These are phyloP conservation scores for Dendrophyllia cribrosa DNA, from an alignment of 64 coral and sea anemone species.

Conservation along the genomic window DNA sequence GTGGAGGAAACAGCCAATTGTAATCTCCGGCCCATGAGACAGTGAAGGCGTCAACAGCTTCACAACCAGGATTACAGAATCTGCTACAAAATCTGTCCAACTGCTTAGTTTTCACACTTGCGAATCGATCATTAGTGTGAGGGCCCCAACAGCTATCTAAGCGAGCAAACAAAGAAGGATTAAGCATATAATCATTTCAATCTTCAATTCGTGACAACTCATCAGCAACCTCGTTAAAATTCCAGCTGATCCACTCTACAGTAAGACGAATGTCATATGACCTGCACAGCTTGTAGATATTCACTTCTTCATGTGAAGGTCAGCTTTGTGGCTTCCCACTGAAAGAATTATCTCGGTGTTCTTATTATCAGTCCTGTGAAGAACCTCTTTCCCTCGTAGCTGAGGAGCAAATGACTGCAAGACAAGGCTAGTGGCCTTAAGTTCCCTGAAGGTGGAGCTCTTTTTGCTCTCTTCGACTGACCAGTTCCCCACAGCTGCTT, in stretches of 20 bases:
- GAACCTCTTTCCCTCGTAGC: background rate
- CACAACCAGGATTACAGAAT: constrained; percentile 42
- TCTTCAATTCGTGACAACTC: constrained; percentile 29
- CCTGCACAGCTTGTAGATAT: constrained; percentile 8
- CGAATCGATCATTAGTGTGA: constrained; percentile 16
- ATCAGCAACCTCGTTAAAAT: background rate
- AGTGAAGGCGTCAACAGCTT: constrained; percentile 45
- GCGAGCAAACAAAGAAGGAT: constrained; percentile 1
- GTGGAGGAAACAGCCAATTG: constrained; percentile 67
- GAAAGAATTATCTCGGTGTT: constrained; percentile 6
- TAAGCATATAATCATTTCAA: constrained; percentile 17
- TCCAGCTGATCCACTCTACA: constrained; percentile 23
- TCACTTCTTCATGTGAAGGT: constrained; percentile 12
- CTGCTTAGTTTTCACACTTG: constrained; percentile 47
- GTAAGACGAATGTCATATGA: constrained; percentile 2
- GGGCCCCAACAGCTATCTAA: constrained; percentile 21
- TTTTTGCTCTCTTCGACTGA: background rate
- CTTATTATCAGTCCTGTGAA: constrained; percentile 26
- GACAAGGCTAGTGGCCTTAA: background rate
- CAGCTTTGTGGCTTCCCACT: background rate
- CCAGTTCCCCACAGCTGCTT: constrained; percentile 18
- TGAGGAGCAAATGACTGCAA: constrained; percentile 14
- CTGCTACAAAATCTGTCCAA: constrained; percentile 40
- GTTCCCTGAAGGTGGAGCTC: constrained; percentile 38
- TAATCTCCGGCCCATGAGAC: constrained; percentile 46